Conservation (phyloP, 2,888 invertebrate species). For the Actias luna region DNA sequence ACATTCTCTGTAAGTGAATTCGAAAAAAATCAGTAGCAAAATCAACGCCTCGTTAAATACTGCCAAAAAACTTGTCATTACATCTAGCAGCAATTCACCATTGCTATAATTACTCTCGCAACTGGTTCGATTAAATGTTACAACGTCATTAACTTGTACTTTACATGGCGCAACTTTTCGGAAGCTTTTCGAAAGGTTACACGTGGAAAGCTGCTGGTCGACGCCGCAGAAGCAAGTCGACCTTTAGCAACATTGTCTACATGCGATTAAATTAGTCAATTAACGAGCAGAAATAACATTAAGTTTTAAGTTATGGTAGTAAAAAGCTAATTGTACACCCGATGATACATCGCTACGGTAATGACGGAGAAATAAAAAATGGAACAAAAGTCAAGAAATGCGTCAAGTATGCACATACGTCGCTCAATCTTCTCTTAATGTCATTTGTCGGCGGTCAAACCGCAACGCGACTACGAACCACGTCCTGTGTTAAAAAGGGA, state of each 20-base stretch:
- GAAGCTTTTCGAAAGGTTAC: slow-evolving; percentile 64
- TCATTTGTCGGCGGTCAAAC: slow-evolving; percentile 49
- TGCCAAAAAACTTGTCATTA: background rate
- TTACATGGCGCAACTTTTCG: slow-evolving; percentile 38
- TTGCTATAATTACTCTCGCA: slow-evolving; percentile 19
- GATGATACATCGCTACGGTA: slow-evolving; percentile 16
- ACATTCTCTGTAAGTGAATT: background rate
- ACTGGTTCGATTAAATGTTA: slow-evolving; percentile 36
- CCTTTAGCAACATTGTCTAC: slow-evolving; percentile 5
- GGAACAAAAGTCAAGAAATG: slow-evolving; percentile 22
- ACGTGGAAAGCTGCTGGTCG: slow-evolving; percentile 55
- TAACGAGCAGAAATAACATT: background rate
- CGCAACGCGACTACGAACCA: slow-evolving; percentile 13
- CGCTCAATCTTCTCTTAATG: slow-evolving; percentile 53
- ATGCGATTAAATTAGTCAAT: slow-evolving; percentile 1
- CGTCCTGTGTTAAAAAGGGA: slow-evolving; percentile 18
- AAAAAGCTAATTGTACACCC: slow-evolving; percentile 29
- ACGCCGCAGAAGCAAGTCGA: background rate
- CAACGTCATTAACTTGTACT: slow-evolving; percentile 42
- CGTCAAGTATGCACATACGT: slow-evolving; percentile 38
- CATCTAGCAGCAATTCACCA: background rate
- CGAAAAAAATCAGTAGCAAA: background rate
- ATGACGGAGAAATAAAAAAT: slow-evolving; percentile 22
- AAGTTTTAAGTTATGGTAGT: slow-evolving; percentile 20
- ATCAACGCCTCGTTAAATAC: background rate